Conservation (phyloP, 2,797 vertebrate genomes). For the Sebastes hopkinsi region DNA sequence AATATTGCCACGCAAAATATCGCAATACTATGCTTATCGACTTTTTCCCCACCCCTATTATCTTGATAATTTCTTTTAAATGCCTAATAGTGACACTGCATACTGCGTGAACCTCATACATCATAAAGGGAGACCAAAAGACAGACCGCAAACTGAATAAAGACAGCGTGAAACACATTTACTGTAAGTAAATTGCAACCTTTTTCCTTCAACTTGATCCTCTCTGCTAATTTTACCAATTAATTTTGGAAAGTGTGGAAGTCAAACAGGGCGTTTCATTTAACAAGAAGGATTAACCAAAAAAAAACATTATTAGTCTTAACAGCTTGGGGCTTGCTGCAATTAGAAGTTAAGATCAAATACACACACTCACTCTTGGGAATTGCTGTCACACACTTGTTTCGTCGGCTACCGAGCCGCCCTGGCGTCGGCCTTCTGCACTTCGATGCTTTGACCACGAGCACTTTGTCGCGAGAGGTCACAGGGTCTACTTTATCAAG, state of each 20-base stretch:
- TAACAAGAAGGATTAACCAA: slow-evolving; percentile 5
- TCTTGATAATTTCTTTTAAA: too few species aligned
- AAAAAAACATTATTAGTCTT: slow-evolving; percentile 11
- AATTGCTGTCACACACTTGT: not conserved
- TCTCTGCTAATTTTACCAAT: slow-evolving; percentile 16
- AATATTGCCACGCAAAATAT: too few species aligned
- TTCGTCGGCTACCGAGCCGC: not conserved
- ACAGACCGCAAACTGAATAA: not conserved
- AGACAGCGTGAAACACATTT: not conserved
- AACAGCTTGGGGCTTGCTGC: slow-evolving; percentile 3
- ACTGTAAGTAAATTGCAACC: not conserved
- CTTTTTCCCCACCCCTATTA: too few species aligned
- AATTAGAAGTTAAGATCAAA: slow-evolving; percentile 32
- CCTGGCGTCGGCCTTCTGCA: not conserved
- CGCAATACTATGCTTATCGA: too few species aligned
- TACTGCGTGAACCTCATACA: too few species aligned
- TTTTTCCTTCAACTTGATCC: not conserved
- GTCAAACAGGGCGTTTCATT: slow-evolving; percentile 1
- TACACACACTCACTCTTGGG: not conserved
- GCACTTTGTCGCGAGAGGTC: slow-evolving; percentile 12
- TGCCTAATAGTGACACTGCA: not conserved
- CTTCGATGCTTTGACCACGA: not conserved
- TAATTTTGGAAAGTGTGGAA: not conserved
- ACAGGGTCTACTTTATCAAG: slow-evolving; percentile 26
- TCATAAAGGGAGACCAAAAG: not conserved